Conservation (phyloP, 2,888 invertebrate genomes). For the Chymomyza fuscimana region DNA sequence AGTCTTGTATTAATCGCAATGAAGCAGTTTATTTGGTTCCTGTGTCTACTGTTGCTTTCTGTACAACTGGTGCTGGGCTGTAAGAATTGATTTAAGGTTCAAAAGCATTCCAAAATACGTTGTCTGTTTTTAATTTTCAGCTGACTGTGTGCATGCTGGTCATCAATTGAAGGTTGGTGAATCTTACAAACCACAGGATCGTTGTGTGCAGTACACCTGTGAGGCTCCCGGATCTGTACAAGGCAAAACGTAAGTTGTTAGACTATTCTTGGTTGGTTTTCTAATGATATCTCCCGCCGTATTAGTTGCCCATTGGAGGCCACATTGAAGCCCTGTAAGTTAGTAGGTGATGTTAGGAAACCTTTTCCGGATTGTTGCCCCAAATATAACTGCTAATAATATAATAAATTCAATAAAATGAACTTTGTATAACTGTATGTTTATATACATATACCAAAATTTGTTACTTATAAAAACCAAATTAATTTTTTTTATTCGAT, state of each 20-base stretch:
- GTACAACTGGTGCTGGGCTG: conserved; percentile 40
- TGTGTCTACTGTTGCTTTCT: conserved; percentile 44
- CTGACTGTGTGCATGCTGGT: conserved; percentile 33
- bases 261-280: background rate
- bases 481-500: conserved; percentile 41
- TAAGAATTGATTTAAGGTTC: conserved; percentile 15
- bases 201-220: conserved; percentile 48
- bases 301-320: conserved; percentile 46
- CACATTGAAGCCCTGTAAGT: conserved; percentile 45
- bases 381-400: conserved; percentile 16
- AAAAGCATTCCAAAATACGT: too few species aligned
- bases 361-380: conserved; percentile 68
- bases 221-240: conserved; percentile 16
- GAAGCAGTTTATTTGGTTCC: conserved; percentile 49
- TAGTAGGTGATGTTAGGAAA: conserved; percentile 45
- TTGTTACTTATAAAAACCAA: conserved; percentile 31
- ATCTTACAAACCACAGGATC: conserved; percentile 47
- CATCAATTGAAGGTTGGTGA: conserved; percentile 37
- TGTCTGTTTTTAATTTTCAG: background rate
- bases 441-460: too few species aligned
- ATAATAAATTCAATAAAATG: background rate
- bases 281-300: background rate
- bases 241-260: conserved; percentile 43
- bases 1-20: conserved; percentile 19
- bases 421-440: too few species aligned